Evolutionary conservation across 2,888 invertebrate species (phyloP), one percentile per base, ranked within the genome.

Genomic region (Drosophila stalkeri): DNA sequence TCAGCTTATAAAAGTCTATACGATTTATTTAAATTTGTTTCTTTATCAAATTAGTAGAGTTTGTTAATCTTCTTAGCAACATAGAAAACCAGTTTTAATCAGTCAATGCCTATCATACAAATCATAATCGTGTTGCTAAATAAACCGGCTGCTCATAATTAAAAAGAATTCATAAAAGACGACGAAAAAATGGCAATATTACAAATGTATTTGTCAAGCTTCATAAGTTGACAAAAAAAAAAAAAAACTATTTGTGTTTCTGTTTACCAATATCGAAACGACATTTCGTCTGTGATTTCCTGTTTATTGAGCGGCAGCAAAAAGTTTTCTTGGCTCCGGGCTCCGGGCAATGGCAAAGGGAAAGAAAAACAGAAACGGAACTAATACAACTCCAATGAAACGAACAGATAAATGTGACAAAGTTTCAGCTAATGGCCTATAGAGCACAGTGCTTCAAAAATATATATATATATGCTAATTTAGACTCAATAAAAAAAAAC

Each of bases 241-340:
- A 31, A 62, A 23, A 52, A 52, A 31, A 77, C 44, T 74, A 64
- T 64, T 54, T 51, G 70, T 41, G 41, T 72, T 89, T 77, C 70
- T 41, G 55, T 72, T 89, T 77, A 82, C 67, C 71, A 72, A 79
- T 73, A 69, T 70, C 69, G 47, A 65, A 74, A 70, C 69, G 64
- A 66, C 67, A 72, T 72, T 86, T 68, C 52, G 69, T 80, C 75
- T 70, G 57, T 56, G 72, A 89, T 85, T 85, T 85, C 85, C 89
- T 85, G 85, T 85, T 89, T 85, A 75, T 84, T 71, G 72, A 78
- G 71, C 79, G 62, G 56, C 79, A 65, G 56, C 64, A 51, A 77
- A 82, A 82, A 82, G 63, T 86, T 85, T 79, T 61, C 49, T 23
- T 41, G 51, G 27, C 49, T n/a, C 54, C 16, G 39, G 51, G 27